Evolutionary conservation across 2,797 vertebrate species (phyloP), one percentile per base, ranked within the genome.

Genomic region (Otus scops): DNA sequence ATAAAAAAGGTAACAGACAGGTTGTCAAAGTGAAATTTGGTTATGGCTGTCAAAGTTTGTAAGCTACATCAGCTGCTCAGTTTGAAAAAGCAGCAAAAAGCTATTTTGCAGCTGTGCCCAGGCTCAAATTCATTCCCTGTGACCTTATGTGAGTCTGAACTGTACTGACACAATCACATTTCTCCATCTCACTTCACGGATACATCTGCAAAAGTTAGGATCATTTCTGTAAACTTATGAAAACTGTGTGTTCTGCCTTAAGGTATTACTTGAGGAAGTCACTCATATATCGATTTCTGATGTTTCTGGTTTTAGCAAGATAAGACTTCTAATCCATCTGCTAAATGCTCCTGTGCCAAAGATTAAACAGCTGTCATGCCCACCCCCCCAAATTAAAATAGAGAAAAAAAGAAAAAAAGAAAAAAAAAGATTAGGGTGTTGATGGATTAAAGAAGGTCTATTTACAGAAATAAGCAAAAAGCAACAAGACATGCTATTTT

Each of bases 321-420:
- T 97, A 97, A 98, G 92, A 89, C 73, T 92, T 95, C 74, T 97
- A 97, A 97, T 97, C 94, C 89, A 92, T 95, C 85, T 69, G 39
- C 57, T 80, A 77, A 96, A 89, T 85, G 76, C 84, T 97, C 70
- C n/a, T 70, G 73, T 89, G 85, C 67, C 56, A 65, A 94, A 95
- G 95, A 97, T 96, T 96, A 97, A 97, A 96, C 47, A 92, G 48
- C 65, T 90, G 78, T 96, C 94, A 94, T 68, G 51, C 59, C 54
- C 53, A 34, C 7, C 22, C 24, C 39, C 45, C 9, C 5, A 57
- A 64, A 92, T 61, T 65, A 93, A 92, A 91, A 91, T 47, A 84
- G 7, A 64, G 7, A 41, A 4, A 5, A n/a, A 54, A 26, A 45
- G 78, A 20, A 34, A 65, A 48, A 83, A 88, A 89, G 34, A 80